phyloP scores from a whole-genome alignment of 2,888 invertebrate genomes.

The Julus scanicus region DNA sequence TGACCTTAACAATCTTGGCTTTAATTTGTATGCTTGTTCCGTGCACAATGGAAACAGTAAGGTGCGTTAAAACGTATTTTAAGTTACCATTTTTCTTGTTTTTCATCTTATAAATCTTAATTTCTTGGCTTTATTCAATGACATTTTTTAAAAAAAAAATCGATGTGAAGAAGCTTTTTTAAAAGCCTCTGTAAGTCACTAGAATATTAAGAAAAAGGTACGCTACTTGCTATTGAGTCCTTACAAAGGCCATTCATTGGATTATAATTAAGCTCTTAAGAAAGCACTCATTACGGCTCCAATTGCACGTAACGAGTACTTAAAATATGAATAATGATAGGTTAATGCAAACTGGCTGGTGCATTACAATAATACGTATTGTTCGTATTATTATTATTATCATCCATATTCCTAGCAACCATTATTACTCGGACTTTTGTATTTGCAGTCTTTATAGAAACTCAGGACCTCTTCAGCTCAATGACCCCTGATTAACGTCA shows the following conservation, averaged over 20 bases:
- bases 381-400: slow-evolving; percentile 21
- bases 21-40: too few relatives aligned
- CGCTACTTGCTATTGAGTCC: background rate
- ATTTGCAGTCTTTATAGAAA: background rate
- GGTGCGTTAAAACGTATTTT: background rate
- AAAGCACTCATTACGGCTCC: slow-evolving; percentile 8
- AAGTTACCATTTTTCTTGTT: background rate
- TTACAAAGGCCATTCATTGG: slow-evolving; percentile 35
- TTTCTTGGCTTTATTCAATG: background rate
- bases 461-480: background rate
- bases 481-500: slow-evolving; percentile 11
- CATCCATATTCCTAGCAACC: background rate
- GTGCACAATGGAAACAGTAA: background rate
- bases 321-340: background rate
- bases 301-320: slow-evolving; percentile 9
- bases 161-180: background rate
- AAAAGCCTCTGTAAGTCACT: background rate
- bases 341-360: background rate
- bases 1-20: too few relatives aligned
- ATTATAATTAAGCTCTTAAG: slow-evolving; percentile 43
- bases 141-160: background rate
- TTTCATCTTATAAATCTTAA: background rate
- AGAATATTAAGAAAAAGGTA: background rate
- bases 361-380: slow-evolving; percentile 28
- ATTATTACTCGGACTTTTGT: background rate